A percentile compares a stretch with the other conserved stretches of the same genome.
These are phyloP conservation scores for Drosophila vallismaia DNA, from an alignment of 2,888 invertebrate species.

Conservation along the genomic window DNA sequence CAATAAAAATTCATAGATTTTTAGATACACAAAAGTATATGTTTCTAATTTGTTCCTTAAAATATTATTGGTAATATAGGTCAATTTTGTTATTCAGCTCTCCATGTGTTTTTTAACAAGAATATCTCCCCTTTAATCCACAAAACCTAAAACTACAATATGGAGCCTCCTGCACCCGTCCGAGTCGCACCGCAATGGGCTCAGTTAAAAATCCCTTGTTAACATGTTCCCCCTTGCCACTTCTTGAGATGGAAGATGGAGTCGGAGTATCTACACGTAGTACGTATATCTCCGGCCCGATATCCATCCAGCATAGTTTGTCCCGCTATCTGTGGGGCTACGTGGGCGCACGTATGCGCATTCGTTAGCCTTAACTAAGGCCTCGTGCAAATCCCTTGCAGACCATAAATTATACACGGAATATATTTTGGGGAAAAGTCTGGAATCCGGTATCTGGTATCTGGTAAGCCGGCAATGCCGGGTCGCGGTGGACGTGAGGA, in stretches of 20 bases:
- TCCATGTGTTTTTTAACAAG: no score
- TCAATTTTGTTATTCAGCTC: no score
- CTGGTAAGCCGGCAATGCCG: slow-evolving; percentile 24
- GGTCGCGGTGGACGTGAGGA: slow-evolving; percentile 63
- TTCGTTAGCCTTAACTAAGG: slow-evolving; percentile 71
- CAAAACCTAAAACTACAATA: neutral
- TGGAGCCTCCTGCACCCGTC: neutral
- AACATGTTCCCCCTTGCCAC: slow-evolving; percentile 27
- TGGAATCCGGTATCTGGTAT: neutral
- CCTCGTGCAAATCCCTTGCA: slow-evolving; percentile 68
- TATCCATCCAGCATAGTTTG: slow-evolving; percentile 51
- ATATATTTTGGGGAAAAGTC: slow-evolving; percentile 35
- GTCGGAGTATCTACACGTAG: neutral
- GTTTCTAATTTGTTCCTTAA: no score
- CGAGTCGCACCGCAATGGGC: slow-evolving; percentile 15
- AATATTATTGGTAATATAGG: no score
- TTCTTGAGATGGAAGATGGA: slow-evolving; percentile 11
- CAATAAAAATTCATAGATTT: no score
- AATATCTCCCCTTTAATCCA: neutral
- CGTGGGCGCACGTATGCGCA: slow-evolving; percentile 75
- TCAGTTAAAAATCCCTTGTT: slow-evolving; percentile 30
- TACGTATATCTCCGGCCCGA: slow-evolving; percentile 19
- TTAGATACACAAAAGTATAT: no score
- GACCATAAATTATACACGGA: slow-evolving; percentile 66
- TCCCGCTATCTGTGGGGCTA: slow-evolving; percentile 58